phyloP scores from a whole-genome alignment of 2,113 vertebrate genomes.

The Scomber scombrus region DNA sequence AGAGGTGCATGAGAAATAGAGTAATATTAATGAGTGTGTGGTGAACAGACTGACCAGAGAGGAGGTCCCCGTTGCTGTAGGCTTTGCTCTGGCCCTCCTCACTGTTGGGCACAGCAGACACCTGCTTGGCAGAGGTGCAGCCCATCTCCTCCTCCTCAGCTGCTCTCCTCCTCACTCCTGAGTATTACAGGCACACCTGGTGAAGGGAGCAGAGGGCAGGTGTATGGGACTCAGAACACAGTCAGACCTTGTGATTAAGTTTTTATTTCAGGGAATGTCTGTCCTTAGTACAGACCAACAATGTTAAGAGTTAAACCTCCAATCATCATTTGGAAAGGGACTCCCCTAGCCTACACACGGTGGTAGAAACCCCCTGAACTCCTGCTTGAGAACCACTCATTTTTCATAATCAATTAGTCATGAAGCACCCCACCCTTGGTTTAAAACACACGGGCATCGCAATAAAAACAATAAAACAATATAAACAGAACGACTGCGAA shows the following conservation, averaged over 20 bases:
- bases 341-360: not conserved
- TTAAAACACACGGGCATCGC: slow-evolving; percentile 7
- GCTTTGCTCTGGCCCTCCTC: slow-evolving; percentile 96
- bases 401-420: slow-evolving; percentile 69
- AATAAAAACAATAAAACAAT: slow-evolving; percentile 3
- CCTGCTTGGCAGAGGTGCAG: slow-evolving; percentile 99
- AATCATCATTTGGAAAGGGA: not conserved
- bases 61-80: slow-evolving; percentile 97
- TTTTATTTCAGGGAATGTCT: not conserved
- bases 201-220: not conserved
- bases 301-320: not conserved
- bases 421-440: slow-evolving; percentile 61
- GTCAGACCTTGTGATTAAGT: not conserved
- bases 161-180: slow-evolving; percentile 84
- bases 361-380: not conserved
- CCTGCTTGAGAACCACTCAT: slow-evolving; percentile 6
- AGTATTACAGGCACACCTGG: slow-evolving; percentile 85
- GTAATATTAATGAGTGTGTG: no score
- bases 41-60: slow-evolving; percentile 90
- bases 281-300: no score
- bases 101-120: slow-evolving; percentile 96
- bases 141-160: slow-evolving; percentile 96
- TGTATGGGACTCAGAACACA: not conserved
- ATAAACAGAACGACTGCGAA: not conserved
- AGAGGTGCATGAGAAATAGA: not conserved